phyloP scores from a whole-genome alignment of 2,113 vertebrate species.

The Cinclus mexicanus region DNA sequence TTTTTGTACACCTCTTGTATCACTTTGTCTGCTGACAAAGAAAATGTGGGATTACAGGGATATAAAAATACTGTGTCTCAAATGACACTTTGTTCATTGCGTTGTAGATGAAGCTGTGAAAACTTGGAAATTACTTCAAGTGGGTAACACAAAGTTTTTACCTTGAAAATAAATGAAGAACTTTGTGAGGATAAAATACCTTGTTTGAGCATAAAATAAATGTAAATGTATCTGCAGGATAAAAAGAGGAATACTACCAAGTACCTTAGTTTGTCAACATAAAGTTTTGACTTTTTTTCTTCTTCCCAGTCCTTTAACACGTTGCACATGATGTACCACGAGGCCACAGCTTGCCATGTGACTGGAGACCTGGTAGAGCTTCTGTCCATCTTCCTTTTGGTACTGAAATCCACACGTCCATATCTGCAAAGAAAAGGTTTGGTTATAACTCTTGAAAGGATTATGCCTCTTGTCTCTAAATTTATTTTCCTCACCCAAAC shows the following conservation, averaged over 20 bases:
- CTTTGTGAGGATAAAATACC: not conserved
- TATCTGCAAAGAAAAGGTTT: constrained; percentile 98
- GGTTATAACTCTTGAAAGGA: not conserved
- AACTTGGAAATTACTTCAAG: not conserved
- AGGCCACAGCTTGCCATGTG: constrained; percentile 98
- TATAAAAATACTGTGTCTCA: not conserved
- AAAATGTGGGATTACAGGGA: not conserved
- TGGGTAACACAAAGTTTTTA: not conserved
- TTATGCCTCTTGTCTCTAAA: not conserved
- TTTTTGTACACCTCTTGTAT: not conserved
- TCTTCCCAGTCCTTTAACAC: constrained; percentile 93
- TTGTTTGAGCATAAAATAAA: not conserved
- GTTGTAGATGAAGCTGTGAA: not conserved
- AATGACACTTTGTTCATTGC: not conserved
- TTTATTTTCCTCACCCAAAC: not conserved
- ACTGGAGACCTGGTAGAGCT: constrained; percentile 98
- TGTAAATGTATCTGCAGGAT: not conserved
- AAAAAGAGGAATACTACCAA: not conserved
- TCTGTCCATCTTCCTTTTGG: constrained; percentile 96
- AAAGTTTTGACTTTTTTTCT: not conserved
- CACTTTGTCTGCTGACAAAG: not conserved
- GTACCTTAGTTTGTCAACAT: not conserved
- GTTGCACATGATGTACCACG: constrained; percentile 99
- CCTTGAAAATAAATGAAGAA: not conserved
- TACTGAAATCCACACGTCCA: constrained; percentile 93